Evolutionary conservation across 2,888 invertebrate genomes (phyloP).

Genomic region (Erebia ligea): DNA sequence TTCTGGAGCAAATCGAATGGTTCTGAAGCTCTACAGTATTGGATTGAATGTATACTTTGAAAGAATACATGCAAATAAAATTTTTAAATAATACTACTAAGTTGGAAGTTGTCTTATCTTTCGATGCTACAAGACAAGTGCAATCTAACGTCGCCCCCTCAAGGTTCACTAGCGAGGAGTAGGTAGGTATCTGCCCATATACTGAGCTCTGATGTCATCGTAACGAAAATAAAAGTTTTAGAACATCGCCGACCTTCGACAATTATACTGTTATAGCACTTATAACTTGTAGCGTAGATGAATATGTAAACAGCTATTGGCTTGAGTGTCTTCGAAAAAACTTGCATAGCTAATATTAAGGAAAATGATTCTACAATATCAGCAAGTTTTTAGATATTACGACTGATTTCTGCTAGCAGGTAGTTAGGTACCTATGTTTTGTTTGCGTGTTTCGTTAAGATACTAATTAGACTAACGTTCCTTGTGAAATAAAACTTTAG

Average conservation of each 20-base stretch:
- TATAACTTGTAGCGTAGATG: constrained; percentile 24
- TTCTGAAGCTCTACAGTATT: no score
- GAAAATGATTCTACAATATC: constrained; percentile 7
- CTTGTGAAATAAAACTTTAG: no score
- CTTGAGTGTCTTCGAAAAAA: not conserved
- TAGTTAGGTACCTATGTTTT: not conserved
- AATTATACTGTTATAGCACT: constrained; percentile 31
- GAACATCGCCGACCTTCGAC: constrained; percentile 33
- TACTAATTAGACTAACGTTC: not conserved
- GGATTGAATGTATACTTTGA: no score
- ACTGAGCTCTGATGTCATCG: constrained; percentile 53
- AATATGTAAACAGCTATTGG: constrained; percentile 8
- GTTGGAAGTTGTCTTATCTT: no score
- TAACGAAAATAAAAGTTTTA: constrained; percentile 54
- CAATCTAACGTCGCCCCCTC: constrained; percentile 13
- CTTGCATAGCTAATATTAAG: constrained; percentile 12
- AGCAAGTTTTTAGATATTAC: not conserved
- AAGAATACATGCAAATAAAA: no score
- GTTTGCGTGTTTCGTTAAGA: not conserved
- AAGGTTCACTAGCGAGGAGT: constrained; percentile 3
- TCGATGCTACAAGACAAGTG: not conserved
- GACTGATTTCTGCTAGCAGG: not conserved
- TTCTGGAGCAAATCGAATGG: no score
- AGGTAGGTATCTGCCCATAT: constrained; percentile 16
- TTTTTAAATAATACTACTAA: no score